These are phyloP conservation scores for Phyto melanocephala DNA, from an alignment of 2,888 invertebrate genomes.

Conservation along the genomic window DNA sequence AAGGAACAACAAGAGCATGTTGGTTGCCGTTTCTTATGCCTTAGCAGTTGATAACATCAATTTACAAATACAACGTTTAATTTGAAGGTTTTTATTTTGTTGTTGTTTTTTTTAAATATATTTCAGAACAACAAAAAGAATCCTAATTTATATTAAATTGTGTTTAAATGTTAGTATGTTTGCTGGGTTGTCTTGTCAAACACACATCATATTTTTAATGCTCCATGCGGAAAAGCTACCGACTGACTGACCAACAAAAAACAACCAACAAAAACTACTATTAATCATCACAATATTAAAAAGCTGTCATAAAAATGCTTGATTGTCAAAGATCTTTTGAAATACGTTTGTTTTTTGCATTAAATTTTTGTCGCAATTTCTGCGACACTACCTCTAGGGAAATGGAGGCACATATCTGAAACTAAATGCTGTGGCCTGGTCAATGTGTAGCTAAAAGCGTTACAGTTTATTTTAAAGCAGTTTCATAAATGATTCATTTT, in stretches of 20 bases:
- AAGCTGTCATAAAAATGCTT: slow-evolving; percentile 56
- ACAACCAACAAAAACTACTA: neutral
- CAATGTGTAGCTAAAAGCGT: neutral
- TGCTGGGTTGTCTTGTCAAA: slow-evolving; percentile 24
- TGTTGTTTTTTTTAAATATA: neutral
- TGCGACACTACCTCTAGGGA: slow-evolving; percentile 40
- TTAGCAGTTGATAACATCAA: slow-evolving; percentile 61
- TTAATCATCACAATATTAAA: slow-evolving; percentile 52
- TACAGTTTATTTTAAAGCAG: neutral
- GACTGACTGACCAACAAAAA: neutral
- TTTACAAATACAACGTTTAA: slow-evolving; percentile 57
- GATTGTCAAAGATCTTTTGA: slow-evolving; percentile 41
- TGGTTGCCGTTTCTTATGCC: neutral
- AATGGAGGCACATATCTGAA: neutral
- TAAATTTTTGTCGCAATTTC: neutral
- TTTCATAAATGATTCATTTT: too few relatives aligned
- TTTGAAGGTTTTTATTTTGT: slow-evolving; percentile 41
- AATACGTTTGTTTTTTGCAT: neutral
- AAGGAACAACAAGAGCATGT: slow-evolving; percentile 51
- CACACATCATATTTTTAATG: slow-evolving; percentile 43
- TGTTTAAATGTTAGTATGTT: slow-evolving; percentile 6
- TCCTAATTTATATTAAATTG: slow-evolving; percentile 33
- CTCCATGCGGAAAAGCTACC: neutral
- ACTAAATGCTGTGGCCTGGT: neutral
- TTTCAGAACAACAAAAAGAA: neutral